Base-by-base conservation (phyloP, 2,888 invertebrate species). In the Drosophila longiperda region DNA sequence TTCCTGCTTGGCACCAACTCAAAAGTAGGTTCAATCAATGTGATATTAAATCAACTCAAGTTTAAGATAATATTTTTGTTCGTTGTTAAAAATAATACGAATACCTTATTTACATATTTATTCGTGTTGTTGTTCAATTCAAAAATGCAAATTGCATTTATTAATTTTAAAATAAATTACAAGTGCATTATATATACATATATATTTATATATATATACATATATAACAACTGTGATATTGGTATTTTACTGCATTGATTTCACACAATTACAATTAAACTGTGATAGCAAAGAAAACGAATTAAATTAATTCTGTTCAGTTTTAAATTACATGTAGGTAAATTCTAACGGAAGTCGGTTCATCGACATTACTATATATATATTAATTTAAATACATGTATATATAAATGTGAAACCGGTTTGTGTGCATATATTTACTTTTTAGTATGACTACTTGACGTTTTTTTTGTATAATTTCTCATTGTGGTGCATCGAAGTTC, bases 101-200 rank as follows among this genome's bases (percentile, higher is more conserved):
- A 63, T 48, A 29, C 20, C 20, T 60, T 36, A 34, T 23, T 17
- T 29, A 29, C 20, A 20, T 32, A 52, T 4, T 36, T 48, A 52
- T 72, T 57, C 64, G 57, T 77, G 62, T 48, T 38, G 77, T 38
- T 66, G 61, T 59, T 53, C 60, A 50, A 78, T 82, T 65, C 61
- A 73, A 48, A 66, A 67, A 86, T 83, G 76, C 73, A 74, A 86
- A 83, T 86, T 76, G 67, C 32, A 63, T 52, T 48, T 61, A 42
- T 52, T 17, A 71, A 80, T 50, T 54, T 11, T 4, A 1, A 26
- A 33, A 52, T 45, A 36, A 61, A 68, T 12, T 17, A 38, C 48
- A 49, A 55, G 33, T 55, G 48, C 33, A 20, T 26, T 45, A 45
- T 20, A 12, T 1, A 3, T 42, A 15, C n/a, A 15, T 6, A 55